A percentile compares a stretch with the other conserved stretches of the same genome.
These are phyloP conservation scores for Lycodopsis pacificus DNA, from an alignment of 2,797 vertebrate species.

Conservation along the genomic window DNA sequence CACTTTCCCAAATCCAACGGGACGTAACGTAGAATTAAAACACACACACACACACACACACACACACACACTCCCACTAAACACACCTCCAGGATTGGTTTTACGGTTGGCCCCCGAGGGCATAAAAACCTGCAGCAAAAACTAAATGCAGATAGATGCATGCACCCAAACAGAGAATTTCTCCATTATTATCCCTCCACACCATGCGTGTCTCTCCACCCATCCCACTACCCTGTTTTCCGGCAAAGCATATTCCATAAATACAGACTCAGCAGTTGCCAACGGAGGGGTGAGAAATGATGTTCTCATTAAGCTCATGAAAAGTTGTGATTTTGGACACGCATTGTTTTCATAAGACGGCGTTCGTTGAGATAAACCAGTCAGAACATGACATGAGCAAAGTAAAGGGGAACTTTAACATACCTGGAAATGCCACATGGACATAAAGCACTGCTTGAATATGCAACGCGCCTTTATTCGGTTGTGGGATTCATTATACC, in stretches of 20 bases:
- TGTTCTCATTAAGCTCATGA: neutral
- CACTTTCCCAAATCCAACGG: constrained; percentile 64
- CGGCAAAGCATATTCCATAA: constrained; percentile 34
- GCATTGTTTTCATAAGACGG: neutral
- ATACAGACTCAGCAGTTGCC: constrained; percentile 22
- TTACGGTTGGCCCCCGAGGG: constrained; percentile 33
- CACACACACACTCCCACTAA: constrained; percentile 11
- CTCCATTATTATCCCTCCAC: constrained; percentile 8
- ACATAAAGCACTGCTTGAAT: constrained; percentile 12
- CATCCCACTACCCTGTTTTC: constrained; percentile 22
- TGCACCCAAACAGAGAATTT: neutral
- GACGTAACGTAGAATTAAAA: constrained; percentile 58
- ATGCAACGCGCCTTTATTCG: neutral
- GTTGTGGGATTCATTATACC: constrained; percentile 18
- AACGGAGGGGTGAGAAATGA: neutral
- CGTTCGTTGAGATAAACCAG: neutral
- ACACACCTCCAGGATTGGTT: constrained; percentile 28
- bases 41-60: constrained; percentile 27
- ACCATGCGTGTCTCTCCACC: constrained; percentile 7
- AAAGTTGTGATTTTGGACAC: neutral
- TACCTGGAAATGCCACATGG: neutral
- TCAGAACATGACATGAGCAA: neutral
- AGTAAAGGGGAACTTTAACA: neutral
- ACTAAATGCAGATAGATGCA: neutral
- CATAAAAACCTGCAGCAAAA: constrained; percentile 13